Percentiles rank a stretch among this genome's conserved stretches.
Evolutionary conservation across 2,888 invertebrate genomes (phyloP).

Genomic region (Anthrax anthrax): DNA sequence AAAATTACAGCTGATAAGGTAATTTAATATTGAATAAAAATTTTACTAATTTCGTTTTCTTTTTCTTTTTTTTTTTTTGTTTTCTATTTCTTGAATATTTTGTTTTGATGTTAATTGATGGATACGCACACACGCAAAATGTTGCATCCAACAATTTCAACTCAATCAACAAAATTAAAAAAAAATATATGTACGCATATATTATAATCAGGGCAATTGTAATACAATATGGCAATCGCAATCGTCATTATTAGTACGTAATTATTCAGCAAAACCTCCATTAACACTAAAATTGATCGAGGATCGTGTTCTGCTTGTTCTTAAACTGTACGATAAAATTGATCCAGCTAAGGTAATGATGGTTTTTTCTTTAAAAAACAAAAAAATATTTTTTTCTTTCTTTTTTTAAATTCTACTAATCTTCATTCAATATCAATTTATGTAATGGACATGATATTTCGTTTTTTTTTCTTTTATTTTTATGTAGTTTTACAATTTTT

Average conservation of each 20-base stretch:
- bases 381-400: no score
- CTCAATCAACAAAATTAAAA: background rate
- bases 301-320: conserved; percentile 84
- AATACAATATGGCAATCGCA: conserved; percentile 40
- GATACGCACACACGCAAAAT: no score
- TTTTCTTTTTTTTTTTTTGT: conserved; percentile 18
- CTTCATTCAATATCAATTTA: no score
- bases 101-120: no score
- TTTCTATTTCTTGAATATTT: background rate
- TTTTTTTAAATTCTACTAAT: no score
- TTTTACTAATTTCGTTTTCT: conserved; percentile 24
- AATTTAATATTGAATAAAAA: conserved; percentile 26
- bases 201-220: conserved; percentile 4
- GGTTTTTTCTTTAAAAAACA: background rate
- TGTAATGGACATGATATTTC: background rate
- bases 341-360: conserved; percentile 74
- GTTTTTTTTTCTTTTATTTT: background rate
- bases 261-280: conserved; percentile 62
- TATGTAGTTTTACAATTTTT: background rate
- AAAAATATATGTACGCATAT: no score
- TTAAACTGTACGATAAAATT: conserved; percentile 96
- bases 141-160: no score
- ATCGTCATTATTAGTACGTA: conserved; percentile 43
- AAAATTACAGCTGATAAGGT: conserved; percentile 81
- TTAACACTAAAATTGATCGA: conserved; percentile 68